A percentile compares a stretch with the other conserved stretches of the same genome.
phyloP scores from a whole-genome alignment of 2,797 vertebrate species.

The Mastacembelus armatus region DNA sequence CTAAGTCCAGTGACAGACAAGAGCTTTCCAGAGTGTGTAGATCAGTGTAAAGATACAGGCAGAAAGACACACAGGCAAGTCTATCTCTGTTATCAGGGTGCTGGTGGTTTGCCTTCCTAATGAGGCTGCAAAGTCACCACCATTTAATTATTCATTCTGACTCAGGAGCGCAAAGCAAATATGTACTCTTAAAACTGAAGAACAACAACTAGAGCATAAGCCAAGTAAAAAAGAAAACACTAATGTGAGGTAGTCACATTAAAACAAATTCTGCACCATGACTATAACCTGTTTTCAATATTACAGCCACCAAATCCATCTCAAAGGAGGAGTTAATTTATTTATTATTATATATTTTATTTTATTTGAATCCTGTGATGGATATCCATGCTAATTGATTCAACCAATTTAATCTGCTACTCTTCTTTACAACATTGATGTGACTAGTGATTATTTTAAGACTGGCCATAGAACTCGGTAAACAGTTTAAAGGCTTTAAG shows the following conservation, averaged over 20 bases:
- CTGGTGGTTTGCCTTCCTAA: slow-evolving; percentile 53
- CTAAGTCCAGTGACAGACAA: background rate
- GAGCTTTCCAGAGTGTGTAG: background rate
- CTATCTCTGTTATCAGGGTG: background rate
- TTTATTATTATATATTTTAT: too few species aligned
- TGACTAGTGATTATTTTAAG: too few species aligned
- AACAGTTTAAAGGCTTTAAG: too few species aligned
- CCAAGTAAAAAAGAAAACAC: slow-evolving; percentile 3
- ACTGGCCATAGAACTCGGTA: too few species aligned
- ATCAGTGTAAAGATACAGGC: background rate
- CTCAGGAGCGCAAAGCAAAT: slow-evolving; percentile 26
- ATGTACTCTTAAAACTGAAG: slow-evolving; percentile 1
- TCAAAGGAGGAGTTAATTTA: slow-evolving; percentile 6
- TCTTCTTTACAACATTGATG: too few species aligned
- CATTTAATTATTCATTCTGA: slow-evolving; percentile 57
- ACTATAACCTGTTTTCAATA: slow-evolving; percentile 14
- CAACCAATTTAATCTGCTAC: too few species aligned
- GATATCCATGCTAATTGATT: too few species aligned
- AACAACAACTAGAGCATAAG: slow-evolving; percentile 1
- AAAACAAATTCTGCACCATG: background rate
- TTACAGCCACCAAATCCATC: background rate
- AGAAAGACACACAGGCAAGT: background rate
- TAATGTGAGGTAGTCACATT: background rate
- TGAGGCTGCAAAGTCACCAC: slow-evolving; percentile 48
- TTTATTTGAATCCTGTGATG: too few species aligned